These are phyloP conservation scores for Microcebus tavaratra DNA, from an alignment of 2,113 vertebrate genomes.

Conservation along the genomic window DNA sequence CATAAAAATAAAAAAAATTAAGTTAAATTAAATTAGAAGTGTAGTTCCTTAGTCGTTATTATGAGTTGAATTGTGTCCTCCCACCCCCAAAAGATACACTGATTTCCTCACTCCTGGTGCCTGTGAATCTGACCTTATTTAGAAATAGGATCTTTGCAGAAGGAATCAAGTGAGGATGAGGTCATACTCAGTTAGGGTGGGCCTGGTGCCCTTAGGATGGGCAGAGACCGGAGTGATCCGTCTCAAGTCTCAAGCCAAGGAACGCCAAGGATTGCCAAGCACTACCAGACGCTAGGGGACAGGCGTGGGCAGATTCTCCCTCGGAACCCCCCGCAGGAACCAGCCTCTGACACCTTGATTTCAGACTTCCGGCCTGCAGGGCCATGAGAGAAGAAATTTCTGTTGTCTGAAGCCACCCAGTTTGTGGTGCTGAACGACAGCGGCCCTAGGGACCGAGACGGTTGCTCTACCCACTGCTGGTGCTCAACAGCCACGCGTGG, in stretches of 20 bases:
- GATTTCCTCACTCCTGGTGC: neutral
- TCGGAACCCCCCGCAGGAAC: rapidly evolving
- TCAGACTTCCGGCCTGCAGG: neutral
- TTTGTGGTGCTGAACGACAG: too few species aligned
- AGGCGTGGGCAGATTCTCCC: neutral
- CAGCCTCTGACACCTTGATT: too few species aligned
- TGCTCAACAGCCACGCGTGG: rapidly evolving
- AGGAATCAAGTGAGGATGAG: neutral
- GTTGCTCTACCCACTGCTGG: rapidly evolving
- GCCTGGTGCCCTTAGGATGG: neutral
- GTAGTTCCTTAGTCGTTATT: neutral
- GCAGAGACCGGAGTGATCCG: rapidly evolving
- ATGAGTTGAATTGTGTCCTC: neutral
- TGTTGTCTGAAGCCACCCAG: neutral
- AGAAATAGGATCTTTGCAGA: neutral
- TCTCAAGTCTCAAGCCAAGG: rapidly evolving
- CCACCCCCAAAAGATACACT: neutral
- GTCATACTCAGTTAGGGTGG: neutral
- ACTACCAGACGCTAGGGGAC: rapidly evolving
- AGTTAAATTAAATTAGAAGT: neutral
- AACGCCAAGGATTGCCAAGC: rapidly evolving
- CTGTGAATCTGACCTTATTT: neutral
- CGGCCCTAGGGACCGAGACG: rapidly evolving
- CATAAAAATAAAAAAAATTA: too few species aligned
- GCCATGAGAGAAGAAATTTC: neutral